Evolutionary conservation across 1,140 invertebrate genomes (phyloP).

Genomic region (Idris sp.): DNA sequence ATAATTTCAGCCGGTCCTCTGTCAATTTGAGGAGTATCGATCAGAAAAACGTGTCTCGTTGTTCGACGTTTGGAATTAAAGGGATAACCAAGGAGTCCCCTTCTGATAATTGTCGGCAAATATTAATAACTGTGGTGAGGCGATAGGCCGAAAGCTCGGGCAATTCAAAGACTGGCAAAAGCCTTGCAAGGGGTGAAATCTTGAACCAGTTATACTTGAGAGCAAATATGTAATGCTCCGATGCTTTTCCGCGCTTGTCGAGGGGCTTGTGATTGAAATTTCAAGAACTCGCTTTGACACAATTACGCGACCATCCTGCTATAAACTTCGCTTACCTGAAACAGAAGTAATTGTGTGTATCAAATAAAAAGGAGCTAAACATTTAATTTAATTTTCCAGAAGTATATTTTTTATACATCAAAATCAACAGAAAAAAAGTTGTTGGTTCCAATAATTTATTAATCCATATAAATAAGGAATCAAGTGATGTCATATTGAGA

Average conservation of each 20-base stretch:
- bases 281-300: constrained; percentile 77
- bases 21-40: constrained; percentile 60
- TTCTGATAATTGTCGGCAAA: constrained; percentile 78
- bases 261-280: constrained; percentile 77
- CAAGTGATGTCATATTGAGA: too few species aligned
- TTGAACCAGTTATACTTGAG: constrained; percentile 76
- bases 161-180: constrained; percentile 69
- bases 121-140: constrained; percentile 76
- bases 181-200: constrained; percentile 69
- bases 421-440: too few species aligned
- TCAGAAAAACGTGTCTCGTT: constrained; percentile 71
- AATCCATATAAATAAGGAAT: too few species aligned
- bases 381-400: too few species aligned
- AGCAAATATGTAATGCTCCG: constrained; percentile 79
- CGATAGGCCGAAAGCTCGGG: constrained; percentile 62
- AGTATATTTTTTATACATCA: too few species aligned
- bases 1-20: constrained; percentile 43
- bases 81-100: constrained; percentile 67
- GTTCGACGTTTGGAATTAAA: constrained; percentile 70
- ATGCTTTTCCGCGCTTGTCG: constrained; percentile 73
- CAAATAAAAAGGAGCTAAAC: too few species aligned
- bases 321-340: constrained; percentile 49
- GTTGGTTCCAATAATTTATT: too few species aligned
- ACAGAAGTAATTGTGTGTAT: constrained; percentile 49
- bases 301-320: constrained; percentile 71